Conservation (phyloP, 2,888 invertebrate species). For the Leptopterna dolabrata region DNA sequence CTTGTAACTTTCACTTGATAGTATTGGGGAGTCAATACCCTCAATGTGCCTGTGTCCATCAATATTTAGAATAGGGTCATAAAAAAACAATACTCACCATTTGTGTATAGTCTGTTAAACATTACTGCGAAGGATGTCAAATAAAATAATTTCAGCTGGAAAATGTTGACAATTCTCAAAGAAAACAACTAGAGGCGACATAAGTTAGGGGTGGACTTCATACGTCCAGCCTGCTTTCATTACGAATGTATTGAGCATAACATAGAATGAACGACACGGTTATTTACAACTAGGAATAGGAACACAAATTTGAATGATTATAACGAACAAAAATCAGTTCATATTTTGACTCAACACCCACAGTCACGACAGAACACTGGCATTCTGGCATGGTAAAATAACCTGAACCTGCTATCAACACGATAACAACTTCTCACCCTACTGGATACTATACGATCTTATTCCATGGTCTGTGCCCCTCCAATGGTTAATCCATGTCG, state of each 20-base stretch:
- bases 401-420: neutral
- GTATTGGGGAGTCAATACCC: neutral
- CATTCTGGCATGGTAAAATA: neutral
- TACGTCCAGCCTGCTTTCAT: neutral
- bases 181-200: too few species aligned
- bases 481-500: too few species aligned
- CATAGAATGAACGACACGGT: neutral
- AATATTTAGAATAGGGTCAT: neutral
- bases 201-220: neutral
- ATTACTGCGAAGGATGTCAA: neutral
- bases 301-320: neutral
- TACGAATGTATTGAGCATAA: neutral
- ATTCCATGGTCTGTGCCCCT: too few species aligned
- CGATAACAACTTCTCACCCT: neutral
- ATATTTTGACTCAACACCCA: neutral
- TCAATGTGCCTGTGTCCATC: too few species aligned
- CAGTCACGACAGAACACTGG: neutral
- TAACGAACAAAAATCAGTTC: neutral
- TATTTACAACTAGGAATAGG: neutral
- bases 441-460: too few species aligned
- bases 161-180: neutral
- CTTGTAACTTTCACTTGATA: conserved; percentile 28
- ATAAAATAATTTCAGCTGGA: neutral
- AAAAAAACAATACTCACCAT: neutral
- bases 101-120: neutral